Evolutionary conservation across 2,797 vertebrate genomes (phyloP), one percentile per base, ranked within the genome.

Genomic region (Poecile montanus): DNA sequence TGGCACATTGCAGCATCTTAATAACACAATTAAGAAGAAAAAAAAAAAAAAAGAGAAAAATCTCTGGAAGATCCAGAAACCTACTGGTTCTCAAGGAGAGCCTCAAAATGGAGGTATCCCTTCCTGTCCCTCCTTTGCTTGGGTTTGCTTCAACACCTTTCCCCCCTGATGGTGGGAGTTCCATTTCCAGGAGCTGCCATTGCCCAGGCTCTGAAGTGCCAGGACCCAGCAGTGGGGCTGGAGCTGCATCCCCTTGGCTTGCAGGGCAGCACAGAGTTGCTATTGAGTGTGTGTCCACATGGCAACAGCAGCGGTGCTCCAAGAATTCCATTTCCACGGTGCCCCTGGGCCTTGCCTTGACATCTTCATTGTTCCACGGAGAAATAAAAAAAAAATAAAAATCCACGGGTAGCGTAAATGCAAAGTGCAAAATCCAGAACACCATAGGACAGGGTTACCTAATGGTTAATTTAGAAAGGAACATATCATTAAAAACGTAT

Each of bases 241-340:
- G 95, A 95, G 56, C 83, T 97, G 88, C 96, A 97, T 97, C 97
- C 96, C 95, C 96, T 90, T 48, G 94, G 91, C 95, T 88, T 79
- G 93, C 92, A 85, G 95, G 90, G 96, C 96, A 79, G 95, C 94
- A 95, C 87, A 94, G 78, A 42, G 79, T 34, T 58, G 78, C 91
- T 93, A 96, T 97, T 97, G 97, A 98, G 97, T 91, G 97, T 95
- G 94, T 97, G 96, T 94, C 98, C 98, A 97, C 98, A 98, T 98
- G 97, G 98, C 98, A 98, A 99, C 98, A 93, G 93, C 76, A 54
- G 89, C 90, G 93, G 78, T 72, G 94, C 97, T 98, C 97, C 98
- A 97, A 97, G 97, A 98, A 97, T 98, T 96, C 90, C 23, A 98
- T 98, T 98, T 98, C 96, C 98, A 98, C 96, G 29, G 96, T 93